phyloP scores from a whole-genome alignment of 2,113 vertebrate species.

The Burhinus bistriatus region DNA sequence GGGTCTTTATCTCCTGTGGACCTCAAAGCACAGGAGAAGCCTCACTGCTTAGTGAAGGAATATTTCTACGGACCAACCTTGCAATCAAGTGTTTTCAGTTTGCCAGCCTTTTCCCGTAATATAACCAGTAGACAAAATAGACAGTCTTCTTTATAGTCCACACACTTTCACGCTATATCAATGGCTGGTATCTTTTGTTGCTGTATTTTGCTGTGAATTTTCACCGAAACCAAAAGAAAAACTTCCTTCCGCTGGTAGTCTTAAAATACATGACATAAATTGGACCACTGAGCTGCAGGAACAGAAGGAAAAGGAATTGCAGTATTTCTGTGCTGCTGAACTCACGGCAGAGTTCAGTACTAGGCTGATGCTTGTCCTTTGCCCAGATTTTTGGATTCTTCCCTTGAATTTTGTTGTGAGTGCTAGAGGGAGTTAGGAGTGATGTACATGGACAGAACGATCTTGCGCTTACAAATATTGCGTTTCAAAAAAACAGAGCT shows the following conservation, averaged over 20 bases:
- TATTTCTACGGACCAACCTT: neutral
- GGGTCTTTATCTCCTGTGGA: neutral
- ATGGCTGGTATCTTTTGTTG: neutral
- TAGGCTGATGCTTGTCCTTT: neutral
- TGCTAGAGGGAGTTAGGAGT: neutral
- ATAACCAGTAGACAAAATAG: neutral
- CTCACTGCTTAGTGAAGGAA: neutral
- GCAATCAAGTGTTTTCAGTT: neutral
- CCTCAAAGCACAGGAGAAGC: neutral
- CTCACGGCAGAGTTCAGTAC: neutral
- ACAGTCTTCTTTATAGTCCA: neutral
- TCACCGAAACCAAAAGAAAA: neutral
- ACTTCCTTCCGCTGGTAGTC: neutral
- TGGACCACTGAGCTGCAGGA: neutral
- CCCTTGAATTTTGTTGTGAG: neutral
- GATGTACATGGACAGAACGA: neutral
- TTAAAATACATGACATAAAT: neutral
- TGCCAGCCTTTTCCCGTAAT: neutral
- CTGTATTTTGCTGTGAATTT: neutral
- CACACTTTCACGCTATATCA: neutral
- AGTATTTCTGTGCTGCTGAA: neutral
- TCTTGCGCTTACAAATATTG: constrained; percentile 42
- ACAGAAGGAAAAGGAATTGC: neutral
- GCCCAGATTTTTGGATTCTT: neutral
- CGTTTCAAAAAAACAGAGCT: neutral